Percentiles rank a stretch among this genome's conserved stretches.
Evolutionary conservation across 2,888 invertebrate genomes (phyloP).

Genomic region (Criorhina ranunculi): DNA sequence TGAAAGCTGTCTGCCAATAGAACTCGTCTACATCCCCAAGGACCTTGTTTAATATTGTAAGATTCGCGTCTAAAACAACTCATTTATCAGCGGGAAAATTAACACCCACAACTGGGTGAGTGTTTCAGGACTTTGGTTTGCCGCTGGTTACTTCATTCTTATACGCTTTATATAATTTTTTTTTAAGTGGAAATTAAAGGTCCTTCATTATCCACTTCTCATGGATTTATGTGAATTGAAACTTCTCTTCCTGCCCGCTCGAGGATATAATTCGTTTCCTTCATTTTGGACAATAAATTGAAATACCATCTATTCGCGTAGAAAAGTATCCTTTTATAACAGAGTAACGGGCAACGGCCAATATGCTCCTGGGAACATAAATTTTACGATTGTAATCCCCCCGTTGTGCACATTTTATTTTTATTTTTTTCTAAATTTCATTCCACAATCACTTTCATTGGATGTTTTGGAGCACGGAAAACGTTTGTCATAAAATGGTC

Average conservation of each 20-base stretch:
- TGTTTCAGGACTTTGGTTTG: neutral
- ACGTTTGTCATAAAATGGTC: too few relatives aligned
- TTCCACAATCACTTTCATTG: constrained; percentile 18
- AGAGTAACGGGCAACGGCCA: constrained; percentile 17
- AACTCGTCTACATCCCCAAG: too few relatives aligned
- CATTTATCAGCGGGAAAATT: neutral
- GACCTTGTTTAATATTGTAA: neutral
- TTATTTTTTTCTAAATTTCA: neutral
- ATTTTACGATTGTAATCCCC: constrained; percentile 63
- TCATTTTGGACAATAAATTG: constrained; percentile 59
- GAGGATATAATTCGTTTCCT: constrained; percentile 26
- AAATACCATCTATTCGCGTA: constrained; percentile 66
- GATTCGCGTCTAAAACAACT: neutral
- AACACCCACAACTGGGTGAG: neutral
- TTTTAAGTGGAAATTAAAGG: constrained; percentile 18
- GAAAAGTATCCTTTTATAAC: constrained; percentile 67
- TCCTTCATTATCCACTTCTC: constrained; percentile 48
- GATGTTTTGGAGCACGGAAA: too few relatives aligned
- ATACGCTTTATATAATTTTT: neutral
- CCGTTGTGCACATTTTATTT: neutral
- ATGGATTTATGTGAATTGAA: constrained; percentile 37
- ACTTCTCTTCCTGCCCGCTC: neutral
- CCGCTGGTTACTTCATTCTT: neutral
- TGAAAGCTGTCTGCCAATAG: too few relatives aligned
- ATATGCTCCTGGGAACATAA: constrained; percentile 63